Evolutionary conservation across 2,113 vertebrate species (phyloP).

Genomic region (Podarcis muralis): DNA sequence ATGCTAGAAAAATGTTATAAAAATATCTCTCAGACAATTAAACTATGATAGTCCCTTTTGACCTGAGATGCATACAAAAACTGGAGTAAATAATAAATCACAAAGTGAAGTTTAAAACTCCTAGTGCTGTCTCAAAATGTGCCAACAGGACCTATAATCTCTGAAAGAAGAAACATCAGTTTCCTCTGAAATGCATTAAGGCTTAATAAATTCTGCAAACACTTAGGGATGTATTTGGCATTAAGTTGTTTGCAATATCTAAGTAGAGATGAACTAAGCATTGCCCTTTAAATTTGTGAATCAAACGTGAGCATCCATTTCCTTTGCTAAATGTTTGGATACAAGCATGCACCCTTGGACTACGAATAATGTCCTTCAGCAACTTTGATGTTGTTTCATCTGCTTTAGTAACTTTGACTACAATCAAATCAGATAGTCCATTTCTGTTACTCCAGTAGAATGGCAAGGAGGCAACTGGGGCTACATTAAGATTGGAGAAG

Average conservation of each 20-base stretch:
- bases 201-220: conserved; percentile 25
- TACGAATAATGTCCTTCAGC: conserved; percentile 29
- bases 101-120: conserved; percentile 15
- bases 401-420: conserved; percentile 9
- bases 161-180: conserved; percentile 1
- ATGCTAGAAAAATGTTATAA: background rate
- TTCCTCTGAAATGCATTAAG: conserved; percentile 14
- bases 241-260: conserved; percentile 18
- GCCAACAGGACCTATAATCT: background rate
- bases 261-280: conserved; percentile 28
- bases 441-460: background rate
- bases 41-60: background rate
- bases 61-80: background rate
- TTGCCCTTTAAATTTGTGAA: conserved; percentile 26
- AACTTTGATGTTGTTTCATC: conserved; percentile 16
- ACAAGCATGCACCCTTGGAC: background rate
- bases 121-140: background rate
- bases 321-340: conserved; percentile 27
- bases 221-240: conserved; percentile 11
- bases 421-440: background rate
- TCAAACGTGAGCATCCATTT: conserved; percentile 28
- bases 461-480: background rate
- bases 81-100: background rate
- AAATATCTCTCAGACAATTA: background rate
- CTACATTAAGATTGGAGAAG: conserved; percentile 13